Evolutionary conservation across 2,797 vertebrate genomes (phyloP).

Genomic region (Pygocentrus nattereri): DNA sequence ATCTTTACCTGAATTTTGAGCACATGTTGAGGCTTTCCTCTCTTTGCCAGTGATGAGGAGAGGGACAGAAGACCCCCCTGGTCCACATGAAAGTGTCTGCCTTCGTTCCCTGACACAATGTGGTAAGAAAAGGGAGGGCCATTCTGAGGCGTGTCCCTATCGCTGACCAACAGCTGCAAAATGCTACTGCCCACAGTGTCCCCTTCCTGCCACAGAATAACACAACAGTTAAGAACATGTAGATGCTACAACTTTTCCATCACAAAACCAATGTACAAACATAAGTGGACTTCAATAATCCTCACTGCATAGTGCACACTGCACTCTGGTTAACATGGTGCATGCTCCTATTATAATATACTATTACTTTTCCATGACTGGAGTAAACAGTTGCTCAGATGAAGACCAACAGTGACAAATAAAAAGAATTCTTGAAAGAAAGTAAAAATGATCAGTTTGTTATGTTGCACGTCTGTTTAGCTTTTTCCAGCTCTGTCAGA

Average conservation of each 20-base stretch:
- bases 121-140: constrained; percentile 91
- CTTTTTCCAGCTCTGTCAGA: not conserved
- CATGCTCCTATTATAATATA: not conserved
- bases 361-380: not conserved
- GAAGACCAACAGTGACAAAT: not conserved
- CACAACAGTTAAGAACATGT: constrained; percentile 41
- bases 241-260: not conserved
- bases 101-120: constrained; percentile 89
- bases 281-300: not conserved
- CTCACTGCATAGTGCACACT: not conserved
- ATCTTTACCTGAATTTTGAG: constrained; percentile 90
- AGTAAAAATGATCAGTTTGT: not conserved
- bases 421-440: constrained; percentile 1
- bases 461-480: constrained; percentile 4
- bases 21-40: constrained; percentile 81
- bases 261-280: constrained; percentile 2
- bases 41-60: constrained; percentile 81
- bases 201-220: constrained; percentile 82
- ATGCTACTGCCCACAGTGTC: constrained; percentile 85
- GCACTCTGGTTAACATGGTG: not conserved
- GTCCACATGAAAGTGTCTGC: constrained; percentile 87
- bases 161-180: constrained; percentile 88
- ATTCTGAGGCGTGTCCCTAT: constrained; percentile 89
- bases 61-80: constrained; percentile 90
- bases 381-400: not conserved